A percentile compares a stretch with the other conserved stretches of the same genome.
Evolutionary conservation across 2,888 invertebrate genomes (phyloP).

Genomic region (Eristalinus aeneus): DNA sequence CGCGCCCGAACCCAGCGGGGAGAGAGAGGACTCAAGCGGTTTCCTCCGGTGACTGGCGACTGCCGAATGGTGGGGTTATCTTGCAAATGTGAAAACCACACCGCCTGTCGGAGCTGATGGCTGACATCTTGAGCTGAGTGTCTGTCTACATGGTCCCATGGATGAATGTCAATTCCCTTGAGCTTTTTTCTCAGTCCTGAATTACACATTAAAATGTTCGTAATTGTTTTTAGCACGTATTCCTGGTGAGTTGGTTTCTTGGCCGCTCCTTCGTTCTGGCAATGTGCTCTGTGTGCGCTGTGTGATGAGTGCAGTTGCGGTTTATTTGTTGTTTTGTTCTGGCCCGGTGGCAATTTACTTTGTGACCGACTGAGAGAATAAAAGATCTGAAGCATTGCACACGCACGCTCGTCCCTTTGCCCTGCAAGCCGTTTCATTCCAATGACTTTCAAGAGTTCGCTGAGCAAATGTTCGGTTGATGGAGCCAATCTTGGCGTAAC

Average conservation of each 20-base stretch:
- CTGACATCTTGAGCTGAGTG: conserved; percentile 34
- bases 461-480: too few species aligned
- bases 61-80: conserved; percentile 13
- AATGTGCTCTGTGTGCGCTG: not conserved
- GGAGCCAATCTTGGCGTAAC: too few species aligned
- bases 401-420: not conserved
- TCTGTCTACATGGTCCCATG: not conserved
- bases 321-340: not conserved
- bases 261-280: not conserved
- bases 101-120: conserved; percentile 8
- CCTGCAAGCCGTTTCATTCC: not conserved
- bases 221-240: conserved; percentile 55
- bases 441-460: not conserved
- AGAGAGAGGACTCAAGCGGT: not conserved
- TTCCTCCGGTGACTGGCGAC: not conserved
- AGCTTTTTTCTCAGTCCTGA: conserved; percentile 26
- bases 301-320: conserved; percentile 5
- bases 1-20: not conserved
- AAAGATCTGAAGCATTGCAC: not conserved
- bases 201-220: conserved; percentile 41
- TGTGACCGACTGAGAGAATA: conserved; percentile 14
- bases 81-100: conserved; percentile 20
- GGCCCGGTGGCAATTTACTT: not conserved
- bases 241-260: conserved; percentile 3
- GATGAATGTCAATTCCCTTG: conserved; percentile 29